Evolutionary conservation across 2,888 invertebrate species (phyloP), one percentile per base, ranked within the genome.

Genomic region (Agrochola lychnidis): DNA sequence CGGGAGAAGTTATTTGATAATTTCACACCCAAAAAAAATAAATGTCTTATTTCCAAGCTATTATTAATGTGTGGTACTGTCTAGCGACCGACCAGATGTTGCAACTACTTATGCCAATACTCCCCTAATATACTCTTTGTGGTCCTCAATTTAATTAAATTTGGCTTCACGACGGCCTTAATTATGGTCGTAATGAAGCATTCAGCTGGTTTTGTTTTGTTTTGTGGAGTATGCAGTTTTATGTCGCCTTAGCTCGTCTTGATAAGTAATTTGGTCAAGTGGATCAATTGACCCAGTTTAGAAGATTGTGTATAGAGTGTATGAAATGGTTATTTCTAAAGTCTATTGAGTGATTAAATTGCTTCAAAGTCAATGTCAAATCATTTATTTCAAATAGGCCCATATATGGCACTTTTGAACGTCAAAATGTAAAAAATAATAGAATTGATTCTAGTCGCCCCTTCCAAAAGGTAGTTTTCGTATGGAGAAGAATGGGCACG

Each of bases 121-220:
- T 56, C 53, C 12, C 30, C 22, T 77, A 48, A 67, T 48, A 66
- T 56, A 62, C 81, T 25, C 79, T 82, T 57, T 79, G 78, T 51
- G 51, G 42, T 45, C 36, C 14, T 36, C 57, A 78, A 57, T 78
- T 63, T 68, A 78, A 83, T 79, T 79, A 1, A 68, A 68, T 83
- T 83, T 68, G 14, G 40, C 16, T 67, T 83, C 48, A 53, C 16
- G 36, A 57, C 51, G 19, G 70, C 25, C 53, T 63, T 77, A n/a
- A 45, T 59, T 36, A 83, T 48, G 19, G 12, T 14, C 42, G 5
- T 68, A 69, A 83, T 36, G 42, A 79, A 68, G 63, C 45, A 53
- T 79, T 61, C 42, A 57, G 48, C 14, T 48, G 40, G 36, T 36
- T 66, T 64, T 36, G 57, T 78, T 83, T 68, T 63, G 83, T 79